Evolutionary conservation across 2,113 vertebrate genomes (phyloP).

Genomic region (Scomber scombrus): DNA sequence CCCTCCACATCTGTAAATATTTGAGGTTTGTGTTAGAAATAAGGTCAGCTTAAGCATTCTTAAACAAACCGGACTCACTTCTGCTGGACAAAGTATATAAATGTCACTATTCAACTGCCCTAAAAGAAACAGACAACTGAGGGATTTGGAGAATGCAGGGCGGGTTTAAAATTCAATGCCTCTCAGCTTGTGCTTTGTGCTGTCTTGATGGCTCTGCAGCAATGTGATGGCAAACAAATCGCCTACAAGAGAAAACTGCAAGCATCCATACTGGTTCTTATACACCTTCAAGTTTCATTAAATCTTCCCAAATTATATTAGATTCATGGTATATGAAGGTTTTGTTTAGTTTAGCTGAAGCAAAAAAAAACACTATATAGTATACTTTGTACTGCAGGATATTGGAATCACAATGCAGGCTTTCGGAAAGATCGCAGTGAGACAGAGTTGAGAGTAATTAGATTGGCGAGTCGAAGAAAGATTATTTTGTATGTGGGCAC

Average conservation of each 20-base stretch:
- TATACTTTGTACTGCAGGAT: background rate
- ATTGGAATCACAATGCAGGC: background rate
- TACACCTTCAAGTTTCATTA: background rate
- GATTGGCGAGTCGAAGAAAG: background rate
- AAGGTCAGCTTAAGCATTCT: constrained; percentile 71
- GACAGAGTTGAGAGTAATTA: background rate
- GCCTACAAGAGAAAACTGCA: background rate
- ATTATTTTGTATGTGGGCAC: constrained; percentile 41
- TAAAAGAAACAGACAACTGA: constrained; percentile 66
- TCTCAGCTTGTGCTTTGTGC: constrained; percentile 57
- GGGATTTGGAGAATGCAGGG: constrained; percentile 64
- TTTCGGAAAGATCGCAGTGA: background rate
- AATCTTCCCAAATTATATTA: background rate
- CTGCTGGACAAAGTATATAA: constrained; percentile 70
- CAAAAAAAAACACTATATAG: background rate
- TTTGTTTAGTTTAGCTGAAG: background rate
- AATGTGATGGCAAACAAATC: constrained; percentile 43
- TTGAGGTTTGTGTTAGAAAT: constrained; percentile 81
- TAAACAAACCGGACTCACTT: constrained; percentile 63
- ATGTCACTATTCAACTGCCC: constrained; percentile 53
- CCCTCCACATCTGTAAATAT: constrained; percentile 82
- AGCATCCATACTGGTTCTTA: background rate
- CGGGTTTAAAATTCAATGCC: constrained; percentile 52
- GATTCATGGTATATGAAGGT: background rate
- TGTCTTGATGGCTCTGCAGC: constrained; percentile 36